Evolutionary conservation across 2,888 invertebrate species (phyloP), one percentile per base, ranked within the genome.

Genomic region (Reticulitermes lucifugus): DNA sequence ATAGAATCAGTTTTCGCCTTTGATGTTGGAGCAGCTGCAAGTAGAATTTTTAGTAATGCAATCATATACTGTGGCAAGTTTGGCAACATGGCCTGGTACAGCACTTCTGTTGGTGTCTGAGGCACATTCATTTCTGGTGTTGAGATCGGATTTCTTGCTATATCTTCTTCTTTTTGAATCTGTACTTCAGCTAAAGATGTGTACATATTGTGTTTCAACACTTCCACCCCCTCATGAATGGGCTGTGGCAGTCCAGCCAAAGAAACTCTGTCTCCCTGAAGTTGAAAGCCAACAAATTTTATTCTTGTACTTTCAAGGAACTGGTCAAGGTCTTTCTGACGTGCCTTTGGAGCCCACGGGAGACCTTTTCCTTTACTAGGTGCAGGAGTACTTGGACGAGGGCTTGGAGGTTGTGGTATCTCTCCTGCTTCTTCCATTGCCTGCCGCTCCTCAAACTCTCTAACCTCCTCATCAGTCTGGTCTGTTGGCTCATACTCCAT

Each of bases 21-120:
- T n/a, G 98, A 98, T n/a, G 99, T 99, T 7, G 99, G 99, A 60
- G 99, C 98, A 84, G 99, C 99, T 55, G 99, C 99, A 85, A 99
- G 93, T 85, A 99, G 93, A 88, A 99, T 98, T 93, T 99, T 99
- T 83, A 99, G 92, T 84, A 99, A 91, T 41, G 98, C 98, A 89
- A 99, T 99, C 96, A 99, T 98, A 89, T 99, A 98, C 89, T 99
- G 99, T 18, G 99, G 98, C 89, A 99, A 92, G 91, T 97, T 98
- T 1, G 99, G 98, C 88, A 99, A 91, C 93, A 99, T 97, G n/a
- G 97, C 97, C 88, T 90, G 88, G 90, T 99, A 99, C 83, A 99
- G 92, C 86, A 96, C 93, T 93, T 99, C 99, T 3, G 96, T 94
- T 86, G 98, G 96, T 35, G 96, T 97, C 89, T 95, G 93, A 87